Evolutionary conservation across 2,888 invertebrate species (phyloP).

Genomic region (Teleogryllus oceanicus): DNA sequence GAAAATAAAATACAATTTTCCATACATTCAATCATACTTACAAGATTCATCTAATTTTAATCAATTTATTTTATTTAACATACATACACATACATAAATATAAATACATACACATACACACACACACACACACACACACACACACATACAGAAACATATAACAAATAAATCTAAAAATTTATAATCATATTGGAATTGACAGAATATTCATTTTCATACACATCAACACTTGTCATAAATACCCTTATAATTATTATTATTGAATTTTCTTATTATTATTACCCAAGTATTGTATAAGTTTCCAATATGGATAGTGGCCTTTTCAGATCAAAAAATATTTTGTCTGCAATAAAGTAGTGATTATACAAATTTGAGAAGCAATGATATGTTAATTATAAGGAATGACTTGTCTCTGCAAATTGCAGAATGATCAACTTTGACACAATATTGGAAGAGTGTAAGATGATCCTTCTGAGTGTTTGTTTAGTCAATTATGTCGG

Average conservation of each 20-base stretch:
- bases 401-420: conserved; percentile 18
- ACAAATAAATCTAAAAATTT: background rate
- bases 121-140: background rate
- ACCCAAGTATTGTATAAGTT: conserved; percentile 1
- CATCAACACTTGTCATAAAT: background rate
- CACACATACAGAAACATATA: background rate
- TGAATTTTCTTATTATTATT: conserved; percentile 1
- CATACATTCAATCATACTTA: too few relatives aligned
- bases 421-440: background rate
- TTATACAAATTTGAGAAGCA: conserved; percentile 12
- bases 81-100: background rate
- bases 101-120: background rate
- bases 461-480: background rate
- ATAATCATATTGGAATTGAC: conserved; percentile 24
- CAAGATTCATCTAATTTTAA: too few relatives aligned
- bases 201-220: conserved; percentile 12
- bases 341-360: conserved; percentile 25
- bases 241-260: conserved; percentile 3
- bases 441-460: conserved; percentile 5
- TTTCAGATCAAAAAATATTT: conserved; percentile 19
- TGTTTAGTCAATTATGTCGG: conserved; percentile 35
- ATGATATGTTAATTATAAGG: conserved; percentile 19
- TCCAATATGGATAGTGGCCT: conserved; percentile 25
- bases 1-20: too few relatives aligned
- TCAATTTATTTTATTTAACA: too few relatives aligned